Base-by-base conservation (phyloP, 1,140 invertebrate genomes). In the Ostrea edulis region DNA sequence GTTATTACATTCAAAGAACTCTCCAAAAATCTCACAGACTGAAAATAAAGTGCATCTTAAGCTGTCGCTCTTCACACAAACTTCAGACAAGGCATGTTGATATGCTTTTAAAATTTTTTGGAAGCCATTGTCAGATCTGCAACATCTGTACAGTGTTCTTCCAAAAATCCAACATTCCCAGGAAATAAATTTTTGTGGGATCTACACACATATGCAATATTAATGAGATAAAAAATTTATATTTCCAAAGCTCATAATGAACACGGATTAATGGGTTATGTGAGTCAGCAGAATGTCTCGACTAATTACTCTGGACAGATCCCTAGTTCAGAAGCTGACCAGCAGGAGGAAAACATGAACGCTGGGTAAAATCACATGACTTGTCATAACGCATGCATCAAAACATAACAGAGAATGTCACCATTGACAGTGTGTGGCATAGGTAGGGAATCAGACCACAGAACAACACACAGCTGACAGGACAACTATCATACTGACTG, bases 1-100 rank as follows among this genome's bases (percentile, higher is more conserved):
- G 68, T 77, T 25, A 29, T 77, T 77, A 25, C 68, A 77, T 77
- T 77, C 25, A 77, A 12, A 44, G 68, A 44, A 77, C 68, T 35
- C 68, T 77, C 68, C 35, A 14, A 17, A 77, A 62, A 22, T 11
- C 68, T 77, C 2, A 4, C 68, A 29, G 25, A 35, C 29, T 29
- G 68, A 71, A 22, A 71, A 71, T 71, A 35, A 71, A 62, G n/a
- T 29, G 25, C 25, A 9, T 29, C 14, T 12, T 29, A 25, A 77
- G 29, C 68, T 14, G 14, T 12, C 11, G 29, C 8, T 29, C 68
- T 77, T 77, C 68, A 77, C 68, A 77, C 68, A 77, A 25, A 35
- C 68, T 77, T 9, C 22, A 77, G 14, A n/a, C 14, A n/a, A 14
- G 58, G 68, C 68, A 25, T 35, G 22, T 25, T 22, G 25, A 29